Conservation (phyloP, 2,113 vertebrate genomes). For the Petrocephalus microphthalmus region DNA sequence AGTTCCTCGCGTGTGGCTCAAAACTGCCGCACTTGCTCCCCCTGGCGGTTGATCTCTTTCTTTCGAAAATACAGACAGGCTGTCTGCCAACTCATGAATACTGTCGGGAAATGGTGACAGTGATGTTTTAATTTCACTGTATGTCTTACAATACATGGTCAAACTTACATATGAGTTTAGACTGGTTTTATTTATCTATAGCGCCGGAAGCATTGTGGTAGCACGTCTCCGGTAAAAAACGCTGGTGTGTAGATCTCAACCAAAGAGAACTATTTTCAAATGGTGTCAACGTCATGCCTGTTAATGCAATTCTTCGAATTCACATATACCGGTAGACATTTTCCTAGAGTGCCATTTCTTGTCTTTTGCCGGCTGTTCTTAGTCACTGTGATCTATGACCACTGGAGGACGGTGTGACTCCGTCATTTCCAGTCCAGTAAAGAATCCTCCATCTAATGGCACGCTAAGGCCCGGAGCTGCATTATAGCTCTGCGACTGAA, state of each 20-base stretch:
- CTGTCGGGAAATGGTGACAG: neutral
- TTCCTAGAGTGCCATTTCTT: neutral
- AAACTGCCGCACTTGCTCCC: neutral
- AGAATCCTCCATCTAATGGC: neutral
- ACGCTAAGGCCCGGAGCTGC: neutral
- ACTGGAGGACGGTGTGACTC: neutral
- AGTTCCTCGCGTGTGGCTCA: neutral
- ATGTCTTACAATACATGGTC: neutral
- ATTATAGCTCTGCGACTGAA: neutral
- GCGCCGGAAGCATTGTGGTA: neutral
- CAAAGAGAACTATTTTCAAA: neutral
- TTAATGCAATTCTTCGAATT: neutral
- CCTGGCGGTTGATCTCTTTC: neutral
- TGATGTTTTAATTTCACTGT: neutral
- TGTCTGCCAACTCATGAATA: neutral
- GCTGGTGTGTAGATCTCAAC: neutral
- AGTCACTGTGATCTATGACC: neutral
- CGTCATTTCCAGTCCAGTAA: neutral
- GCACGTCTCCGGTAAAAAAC: neutral
- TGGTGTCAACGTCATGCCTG: neutral
- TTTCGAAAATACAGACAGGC: neutral
- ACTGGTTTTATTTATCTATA: neutral
- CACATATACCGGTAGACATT: neutral
- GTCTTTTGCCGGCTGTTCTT: neutral
- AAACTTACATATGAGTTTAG: neutral